Conservation (phyloP, 2,888 invertebrate genomes). For the Drosophila hawaiiensis region DNA sequence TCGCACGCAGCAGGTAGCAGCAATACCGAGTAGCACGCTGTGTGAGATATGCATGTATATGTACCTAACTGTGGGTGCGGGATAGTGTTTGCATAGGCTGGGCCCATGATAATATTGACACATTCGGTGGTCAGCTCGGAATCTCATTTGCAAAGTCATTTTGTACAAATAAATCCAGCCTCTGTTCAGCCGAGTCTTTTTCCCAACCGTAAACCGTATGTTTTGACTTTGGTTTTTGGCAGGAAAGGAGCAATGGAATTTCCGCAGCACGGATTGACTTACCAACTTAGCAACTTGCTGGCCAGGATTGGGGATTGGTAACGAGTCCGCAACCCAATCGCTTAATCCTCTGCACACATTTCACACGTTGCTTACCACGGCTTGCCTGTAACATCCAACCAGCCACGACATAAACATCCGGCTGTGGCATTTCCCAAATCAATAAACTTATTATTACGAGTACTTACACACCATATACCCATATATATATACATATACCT, state of each 20-base stretch:
- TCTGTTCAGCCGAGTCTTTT: constrained; percentile 46
- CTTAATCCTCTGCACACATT: constrained; percentile 61
- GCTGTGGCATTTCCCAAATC: constrained; percentile 74
- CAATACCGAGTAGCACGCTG: constrained; percentile 23
- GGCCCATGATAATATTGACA: constrained; percentile 81
- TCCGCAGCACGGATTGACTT: constrained; percentile 75
- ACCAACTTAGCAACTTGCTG: constrained; percentile 75
- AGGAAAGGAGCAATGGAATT: constrained; percentile 43
- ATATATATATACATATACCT: constrained; percentile 12
- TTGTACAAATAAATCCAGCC: constrained; percentile 82
- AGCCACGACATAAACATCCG: constrained; percentile 71
- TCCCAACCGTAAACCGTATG: constrained; percentile 68
- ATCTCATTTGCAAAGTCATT: constrained; percentile 84
- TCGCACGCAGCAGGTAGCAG: constrained; percentile 70
- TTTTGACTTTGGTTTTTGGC: constrained; percentile 75
- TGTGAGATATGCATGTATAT: constrained; percentile 25
- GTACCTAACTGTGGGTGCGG: constrained; percentile 3
- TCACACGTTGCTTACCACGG: constrained; percentile 68
- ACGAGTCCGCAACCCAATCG: constrained; percentile 14
- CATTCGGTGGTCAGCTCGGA: constrained; percentile 69
- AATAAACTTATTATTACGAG: constrained; percentile 74
- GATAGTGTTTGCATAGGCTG: constrained; percentile 67
- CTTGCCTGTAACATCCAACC: constrained; percentile 38
- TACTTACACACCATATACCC: constrained; percentile 22
- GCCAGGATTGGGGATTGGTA: constrained; percentile 41